Base-by-base conservation (phyloP, 2,888 invertebrate species). In the Herminia tarsipennalis region DNA sequence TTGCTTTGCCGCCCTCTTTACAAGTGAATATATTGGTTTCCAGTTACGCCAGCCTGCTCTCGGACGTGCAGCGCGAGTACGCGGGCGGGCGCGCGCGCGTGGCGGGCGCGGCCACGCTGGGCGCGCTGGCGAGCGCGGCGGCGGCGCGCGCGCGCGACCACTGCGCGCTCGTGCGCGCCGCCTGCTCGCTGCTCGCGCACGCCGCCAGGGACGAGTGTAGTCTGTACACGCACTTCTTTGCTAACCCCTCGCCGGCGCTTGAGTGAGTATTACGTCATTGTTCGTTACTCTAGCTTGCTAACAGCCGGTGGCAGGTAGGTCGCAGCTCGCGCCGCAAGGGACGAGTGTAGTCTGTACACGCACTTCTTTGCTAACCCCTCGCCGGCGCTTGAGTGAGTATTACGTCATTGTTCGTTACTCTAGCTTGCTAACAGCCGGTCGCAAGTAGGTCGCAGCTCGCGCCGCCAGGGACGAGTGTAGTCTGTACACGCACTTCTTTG, bases 121-220 rank as follows among this genome's bases (percentile, higher is more conserved):
- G 94, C 2, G 95, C 96, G 41, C 94, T 96, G 1, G 88, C 92
- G 6, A 93, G 29, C 2, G 33, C 12, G 22, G n/a, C 5, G 8
- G 37, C 13, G 0, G 24, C 9, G 94, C 94, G 4, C 95, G 1
- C 88, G 92, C n/a, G 93, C 93, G 37, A 96, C 95, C 73, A 95
- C 58, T 98, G 98, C 85, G 94, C 96, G 14, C 87, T 97, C 33
- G 95, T 97, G 56, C 93, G 99, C 25, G 95, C 96, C 61, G 96
- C 98, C 0, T 98, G 98, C 83, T 95, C 97, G 5, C 95, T 99
- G 76, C 93, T 98, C 21, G 94, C 99, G 21, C 97, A 98, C 80
- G 95, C 99, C 0, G 98, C 98, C 60, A 95, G 98, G 65, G 99
- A 99, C 84, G 99, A 99, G 81, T 95, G 97, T 69, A 95, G 96